Conservation (phyloP, 2,113 vertebrate genomes). For the Psittacula cyanocephala region DNA sequence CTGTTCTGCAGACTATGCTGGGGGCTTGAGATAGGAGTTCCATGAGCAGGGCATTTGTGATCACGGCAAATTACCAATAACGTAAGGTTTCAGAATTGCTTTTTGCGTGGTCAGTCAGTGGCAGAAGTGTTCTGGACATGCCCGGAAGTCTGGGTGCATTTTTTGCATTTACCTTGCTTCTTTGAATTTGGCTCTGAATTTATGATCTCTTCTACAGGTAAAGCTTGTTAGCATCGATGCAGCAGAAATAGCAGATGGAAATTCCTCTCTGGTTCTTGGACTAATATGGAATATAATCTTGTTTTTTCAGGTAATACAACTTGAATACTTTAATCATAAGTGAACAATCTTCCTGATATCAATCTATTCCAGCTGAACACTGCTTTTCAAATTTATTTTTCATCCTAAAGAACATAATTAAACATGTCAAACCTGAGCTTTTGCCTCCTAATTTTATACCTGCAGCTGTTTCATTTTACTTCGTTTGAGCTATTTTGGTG, state of each 20-base stretch:
- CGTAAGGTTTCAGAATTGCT: background rate
- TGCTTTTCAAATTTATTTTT: conserved; percentile 9
- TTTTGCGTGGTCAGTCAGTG: background rate
- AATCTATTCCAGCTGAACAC: background rate
- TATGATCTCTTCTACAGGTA: conserved; percentile 76
- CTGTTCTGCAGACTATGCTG: background rate
- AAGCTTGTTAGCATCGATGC: conserved; percentile 96
- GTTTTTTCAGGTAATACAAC: conserved; percentile 90
- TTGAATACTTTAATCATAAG: background rate
- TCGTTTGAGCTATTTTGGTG: background rate
- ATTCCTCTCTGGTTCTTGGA: conserved; percentile 91
- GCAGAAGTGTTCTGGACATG: background rate
- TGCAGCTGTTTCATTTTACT: conserved; percentile 44
- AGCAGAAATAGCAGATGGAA: conserved; percentile 91
- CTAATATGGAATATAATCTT: conserved; percentile 99
- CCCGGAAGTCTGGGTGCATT: background rate
- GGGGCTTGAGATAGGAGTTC: background rate
- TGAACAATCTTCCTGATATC: background rate
- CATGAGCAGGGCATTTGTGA: background rate
- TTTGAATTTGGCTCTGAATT: background rate
- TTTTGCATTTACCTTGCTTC: background rate
- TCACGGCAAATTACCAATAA: background rate
- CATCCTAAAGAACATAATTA: conserved; percentile 13
- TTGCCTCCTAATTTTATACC: conserved; percentile 9
- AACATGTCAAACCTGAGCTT: background rate